Conservation (phyloP, 2,113 vertebrate genomes). For the Atractosteus spatula region DNA sequence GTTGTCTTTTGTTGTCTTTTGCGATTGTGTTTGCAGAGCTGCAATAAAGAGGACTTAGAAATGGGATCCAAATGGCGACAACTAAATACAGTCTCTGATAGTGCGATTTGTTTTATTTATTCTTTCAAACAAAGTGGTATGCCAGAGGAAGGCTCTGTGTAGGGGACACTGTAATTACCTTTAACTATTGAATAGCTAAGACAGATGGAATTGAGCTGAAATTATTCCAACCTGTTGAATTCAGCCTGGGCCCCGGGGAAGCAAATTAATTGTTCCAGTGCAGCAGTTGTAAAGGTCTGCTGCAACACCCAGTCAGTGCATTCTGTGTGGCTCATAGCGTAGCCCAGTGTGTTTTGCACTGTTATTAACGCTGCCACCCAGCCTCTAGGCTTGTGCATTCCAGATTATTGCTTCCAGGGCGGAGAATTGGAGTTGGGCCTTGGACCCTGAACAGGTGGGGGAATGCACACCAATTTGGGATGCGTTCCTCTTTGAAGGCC, state of each 20-base stretch:
- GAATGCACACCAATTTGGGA: neutral
- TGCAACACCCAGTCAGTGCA: neutral
- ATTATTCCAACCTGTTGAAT: neutral
- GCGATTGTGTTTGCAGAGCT: no score
- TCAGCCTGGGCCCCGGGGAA: neutral
- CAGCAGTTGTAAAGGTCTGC: neutral
- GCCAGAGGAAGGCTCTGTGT: neutral
- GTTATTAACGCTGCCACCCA: neutral
- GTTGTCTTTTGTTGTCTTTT: no score
- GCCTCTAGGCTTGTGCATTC: neutral
- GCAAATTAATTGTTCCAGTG: neutral
- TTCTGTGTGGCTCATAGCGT: neutral
- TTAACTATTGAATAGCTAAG: neutral
- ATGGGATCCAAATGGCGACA: no score
- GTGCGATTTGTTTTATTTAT: neutral
- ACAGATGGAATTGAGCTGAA: slow-evolving; percentile 6
- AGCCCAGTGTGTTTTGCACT: neutral
- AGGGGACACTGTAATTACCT: slow-evolving; percentile 6
- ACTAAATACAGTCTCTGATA: no score
- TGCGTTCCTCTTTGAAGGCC: neutral
- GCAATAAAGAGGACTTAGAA: no score
- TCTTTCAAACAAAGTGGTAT: neutral
- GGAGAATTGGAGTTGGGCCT: neutral
- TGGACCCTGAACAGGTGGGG: neutral
- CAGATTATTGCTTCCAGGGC: slow-evolving; percentile 3